These are phyloP conservation scores for Leptopilina myrica DNA, from an alignment of 2,888 invertebrate genomes.

Conservation along the genomic window DNA sequence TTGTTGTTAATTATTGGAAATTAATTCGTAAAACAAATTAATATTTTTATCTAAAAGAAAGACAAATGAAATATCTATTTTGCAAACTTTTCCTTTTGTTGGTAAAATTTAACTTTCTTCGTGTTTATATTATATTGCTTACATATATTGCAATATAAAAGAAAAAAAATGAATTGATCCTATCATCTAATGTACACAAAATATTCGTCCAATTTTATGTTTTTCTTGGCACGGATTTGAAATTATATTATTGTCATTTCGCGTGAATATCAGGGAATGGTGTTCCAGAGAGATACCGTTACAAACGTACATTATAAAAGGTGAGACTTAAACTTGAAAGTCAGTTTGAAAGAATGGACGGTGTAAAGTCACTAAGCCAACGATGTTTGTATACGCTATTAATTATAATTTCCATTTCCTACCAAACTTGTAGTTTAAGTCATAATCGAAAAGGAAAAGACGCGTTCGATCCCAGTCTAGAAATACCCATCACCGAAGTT, in stretches of 20 bases:
- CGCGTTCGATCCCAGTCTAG: constrained; percentile 43
- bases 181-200: neutral
- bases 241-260: neutral
- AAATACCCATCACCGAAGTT: constrained; percentile 56
- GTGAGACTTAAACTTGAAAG: constrained; percentile 56
- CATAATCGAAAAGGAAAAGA: constrained; percentile 39
- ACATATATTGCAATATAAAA: too few species aligned
- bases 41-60: too few species aligned
- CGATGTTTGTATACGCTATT: constrained; percentile 41
- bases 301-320: constrained; percentile 71
- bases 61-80: too few species aligned
- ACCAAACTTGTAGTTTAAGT: constrained; percentile 46
- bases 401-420: constrained; percentile 43
- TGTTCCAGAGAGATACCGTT: constrained; percentile 63
- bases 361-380: constrained; percentile 44
- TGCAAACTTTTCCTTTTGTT: too few species aligned
- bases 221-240: constrained; percentile 25
- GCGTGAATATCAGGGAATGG: constrained; percentile 40
- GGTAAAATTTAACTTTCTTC: too few species aligned
- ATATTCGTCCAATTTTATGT: neutral
- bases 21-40: too few species aligned
- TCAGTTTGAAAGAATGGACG: constrained; percentile 64
- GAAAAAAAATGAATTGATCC: too few species aligned
- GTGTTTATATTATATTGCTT: too few species aligned
- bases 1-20: too few species aligned